Evolutionary conservation across 2,113 vertebrate genomes (phyloP).

Genomic region (Sialia sialis): DNA sequence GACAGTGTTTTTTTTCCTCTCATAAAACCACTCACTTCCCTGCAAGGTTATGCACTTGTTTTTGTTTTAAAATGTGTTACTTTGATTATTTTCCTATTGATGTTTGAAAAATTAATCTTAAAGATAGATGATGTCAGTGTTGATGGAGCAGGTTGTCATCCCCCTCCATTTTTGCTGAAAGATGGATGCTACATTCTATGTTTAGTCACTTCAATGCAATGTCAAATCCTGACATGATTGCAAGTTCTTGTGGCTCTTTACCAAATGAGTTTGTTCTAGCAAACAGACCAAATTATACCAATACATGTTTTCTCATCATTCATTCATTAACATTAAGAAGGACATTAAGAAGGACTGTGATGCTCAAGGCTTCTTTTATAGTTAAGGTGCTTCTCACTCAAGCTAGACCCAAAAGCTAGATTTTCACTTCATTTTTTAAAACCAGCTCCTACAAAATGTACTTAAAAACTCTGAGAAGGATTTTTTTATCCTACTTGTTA

Average conservation of each 20-base stretch:
- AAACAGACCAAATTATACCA: not conserved
- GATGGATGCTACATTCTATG: not conserved
- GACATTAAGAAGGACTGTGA: not conserved
- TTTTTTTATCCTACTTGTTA: not conserved
- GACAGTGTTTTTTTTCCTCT: not conserved
- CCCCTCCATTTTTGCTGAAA: not conserved
- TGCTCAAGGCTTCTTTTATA: not conserved
- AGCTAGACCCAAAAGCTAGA: not conserved
- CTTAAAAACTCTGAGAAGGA: not conserved
- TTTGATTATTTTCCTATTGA: not conserved
- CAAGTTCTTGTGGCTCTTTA: not conserved
- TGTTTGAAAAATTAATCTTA: not conserved
- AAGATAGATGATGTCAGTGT: not conserved
- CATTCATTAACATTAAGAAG: not conserved
- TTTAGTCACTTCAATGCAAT: not conserved
- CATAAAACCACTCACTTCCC: not conserved
- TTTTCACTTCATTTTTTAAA: not conserved
- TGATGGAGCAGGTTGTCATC: not conserved
- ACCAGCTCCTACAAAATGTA: not conserved
- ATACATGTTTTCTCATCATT: not conserved
- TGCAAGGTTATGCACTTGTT: constrained; percentile 13
- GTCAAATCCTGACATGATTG: not conserved
- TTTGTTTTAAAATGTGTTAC: not conserved
- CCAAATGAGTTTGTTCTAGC: not conserved
- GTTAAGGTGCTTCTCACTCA: not conserved